phyloP scores from a whole-genome alignment of 2,888 invertebrate genomes.

The Cephus pygmeus region DNA sequence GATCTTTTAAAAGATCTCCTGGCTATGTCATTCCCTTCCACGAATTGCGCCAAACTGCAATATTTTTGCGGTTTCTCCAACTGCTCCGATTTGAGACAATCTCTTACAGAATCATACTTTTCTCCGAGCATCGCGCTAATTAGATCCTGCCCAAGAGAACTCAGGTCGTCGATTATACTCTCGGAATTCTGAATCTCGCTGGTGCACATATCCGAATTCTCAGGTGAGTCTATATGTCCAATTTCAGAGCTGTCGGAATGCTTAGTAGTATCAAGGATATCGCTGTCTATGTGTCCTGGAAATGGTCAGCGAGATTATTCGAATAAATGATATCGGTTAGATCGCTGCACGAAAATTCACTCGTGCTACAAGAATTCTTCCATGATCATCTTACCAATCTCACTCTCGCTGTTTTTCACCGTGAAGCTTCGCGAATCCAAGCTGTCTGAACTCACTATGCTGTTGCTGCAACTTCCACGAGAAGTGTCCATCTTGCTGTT shows the following conservation, averaged over 20 bases:
- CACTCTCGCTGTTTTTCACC: slow-evolving; percentile 57
- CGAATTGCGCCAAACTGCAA: slow-evolving; percentile 84
- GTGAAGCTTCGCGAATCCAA: slow-evolving; percentile 52
- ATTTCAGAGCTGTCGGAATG: slow-evolving; percentile 66
- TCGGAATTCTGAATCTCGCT: slow-evolving; percentile 83
- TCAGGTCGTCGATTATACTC: slow-evolving; percentile 82
- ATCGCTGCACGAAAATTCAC: too few species aligned
- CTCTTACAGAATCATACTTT: slow-evolving; percentile 71
- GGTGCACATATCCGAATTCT: slow-evolving; percentile 78
- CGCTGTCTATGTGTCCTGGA: slow-evolving; percentile 59
- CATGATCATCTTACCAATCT: slow-evolving; percentile 50
- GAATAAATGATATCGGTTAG: slow-evolving; percentile 21
- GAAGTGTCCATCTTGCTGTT: slow-evolving; percentile 30
- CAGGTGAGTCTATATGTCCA: slow-evolving; percentile 86
- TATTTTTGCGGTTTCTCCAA: slow-evolving; percentile 73
- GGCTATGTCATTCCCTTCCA: slow-evolving; percentile 86
- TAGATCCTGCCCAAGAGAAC: slow-evolving; percentile 77
- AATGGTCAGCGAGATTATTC: slow-evolving; percentile 50
- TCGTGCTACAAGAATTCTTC: neutral
- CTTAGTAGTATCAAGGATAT: slow-evolving; percentile 57
- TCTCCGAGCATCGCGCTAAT: slow-evolving; percentile 76
- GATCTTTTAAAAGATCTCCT: slow-evolving; percentile 77
- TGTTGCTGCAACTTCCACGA: slow-evolving; percentile 53
- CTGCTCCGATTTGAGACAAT: slow-evolving; percentile 69
- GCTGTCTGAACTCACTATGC: slow-evolving; percentile 55